These are phyloP conservation scores for Leptogaster cylindrica DNA, from an alignment of 2,888 invertebrate species.

Conservation along the genomic window DNA sequence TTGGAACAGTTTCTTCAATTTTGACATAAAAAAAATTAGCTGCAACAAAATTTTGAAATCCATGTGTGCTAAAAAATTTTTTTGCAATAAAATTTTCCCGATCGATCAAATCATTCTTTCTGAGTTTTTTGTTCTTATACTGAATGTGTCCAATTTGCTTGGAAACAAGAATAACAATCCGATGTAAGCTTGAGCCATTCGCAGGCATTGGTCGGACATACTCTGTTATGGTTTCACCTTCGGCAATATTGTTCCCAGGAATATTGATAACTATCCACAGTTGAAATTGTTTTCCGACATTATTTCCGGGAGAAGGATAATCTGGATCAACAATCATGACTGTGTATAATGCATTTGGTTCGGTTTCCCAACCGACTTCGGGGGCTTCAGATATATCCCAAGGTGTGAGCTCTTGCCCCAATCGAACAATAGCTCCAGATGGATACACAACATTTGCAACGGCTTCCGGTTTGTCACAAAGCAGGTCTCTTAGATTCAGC, in stretches of 20 bases:
- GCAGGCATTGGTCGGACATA: constrained; percentile 86
- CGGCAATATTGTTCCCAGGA: constrained; percentile 69
- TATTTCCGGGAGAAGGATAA: constrained; percentile 71
- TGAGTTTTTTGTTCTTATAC: constrained; percentile 54
- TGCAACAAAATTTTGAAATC: too few species aligned
- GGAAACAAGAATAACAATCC: constrained; percentile 70
- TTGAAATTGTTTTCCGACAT: constrained; percentile 81
- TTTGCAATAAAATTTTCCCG: constrained; percentile 68
- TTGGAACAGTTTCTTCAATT: too few species aligned
- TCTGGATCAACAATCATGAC: constrained; percentile 79
- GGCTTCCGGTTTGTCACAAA: constrained; percentile 68
- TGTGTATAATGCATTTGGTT: constrained; percentile 67
- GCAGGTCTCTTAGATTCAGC: too few species aligned
- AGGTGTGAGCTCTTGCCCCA: constrained; percentile 78
- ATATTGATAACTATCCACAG: constrained; percentile 88
- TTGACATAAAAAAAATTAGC: too few species aligned
- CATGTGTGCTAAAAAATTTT: too few species aligned
- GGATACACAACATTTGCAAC: constrained; percentile 62
- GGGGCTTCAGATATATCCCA: constrained; percentile 79
- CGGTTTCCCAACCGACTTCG: constrained; percentile 57
- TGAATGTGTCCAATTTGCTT: constrained; percentile 66
- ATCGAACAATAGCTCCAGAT: constrained; percentile 63
- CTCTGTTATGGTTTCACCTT: constrained; percentile 76
- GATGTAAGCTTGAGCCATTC: constrained; percentile 66
- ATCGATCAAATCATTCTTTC: neutral